phyloP scores from a whole-genome alignment of 2,888 invertebrate species.

The Drosophila robusta region DNA sequence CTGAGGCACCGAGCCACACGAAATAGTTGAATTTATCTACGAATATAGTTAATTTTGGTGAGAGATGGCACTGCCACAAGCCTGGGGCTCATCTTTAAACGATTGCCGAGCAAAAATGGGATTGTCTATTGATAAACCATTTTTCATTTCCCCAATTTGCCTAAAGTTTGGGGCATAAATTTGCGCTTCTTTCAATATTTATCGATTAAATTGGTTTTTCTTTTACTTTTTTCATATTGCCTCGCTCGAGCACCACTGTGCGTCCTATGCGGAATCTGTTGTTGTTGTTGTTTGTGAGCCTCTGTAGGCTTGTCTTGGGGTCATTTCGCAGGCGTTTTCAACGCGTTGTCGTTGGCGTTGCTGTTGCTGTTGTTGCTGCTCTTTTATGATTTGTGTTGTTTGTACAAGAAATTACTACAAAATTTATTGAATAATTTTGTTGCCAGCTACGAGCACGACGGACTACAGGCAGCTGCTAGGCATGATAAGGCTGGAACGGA shows the following conservation, averaged over 20 bases:
- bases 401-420: slow-evolving; percentile 78
- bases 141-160: slow-evolving; percentile 45
- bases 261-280: slow-evolving; percentile 1
- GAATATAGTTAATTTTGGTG: background rate
- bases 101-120: slow-evolving; percentile 5
- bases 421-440: slow-evolving; percentile 80
- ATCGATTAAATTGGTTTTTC: slow-evolving; percentile 49
- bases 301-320: slow-evolving; percentile 29
- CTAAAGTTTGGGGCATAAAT: slow-evolving; percentile 39
- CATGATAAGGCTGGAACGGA: slow-evolving; percentile 42
- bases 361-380: slow-evolving; percentile 23
- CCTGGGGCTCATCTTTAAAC: background rate
- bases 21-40: too few relatives aligned
- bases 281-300: slow-evolving; percentile 1
- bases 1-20: too few relatives aligned
- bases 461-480: slow-evolving; percentile 29
- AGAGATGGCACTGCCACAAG: background rate
- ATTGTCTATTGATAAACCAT: slow-evolving; percentile 18
- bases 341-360: slow-evolving; percentile 14
- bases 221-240: slow-evolving; percentile 12
- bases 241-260: slow-evolving; percentile 20
- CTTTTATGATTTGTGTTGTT: slow-evolving; percentile 80
- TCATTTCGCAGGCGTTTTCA: slow-evolving; percentile 32
- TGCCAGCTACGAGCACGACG: slow-evolving; percentile 31
- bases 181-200: slow-evolving; percentile 46